These are phyloP conservation scores for Tetraneura akinire DNA, from an alignment of 1,140 invertebrate genomes.

Conservation along the genomic window DNA sequence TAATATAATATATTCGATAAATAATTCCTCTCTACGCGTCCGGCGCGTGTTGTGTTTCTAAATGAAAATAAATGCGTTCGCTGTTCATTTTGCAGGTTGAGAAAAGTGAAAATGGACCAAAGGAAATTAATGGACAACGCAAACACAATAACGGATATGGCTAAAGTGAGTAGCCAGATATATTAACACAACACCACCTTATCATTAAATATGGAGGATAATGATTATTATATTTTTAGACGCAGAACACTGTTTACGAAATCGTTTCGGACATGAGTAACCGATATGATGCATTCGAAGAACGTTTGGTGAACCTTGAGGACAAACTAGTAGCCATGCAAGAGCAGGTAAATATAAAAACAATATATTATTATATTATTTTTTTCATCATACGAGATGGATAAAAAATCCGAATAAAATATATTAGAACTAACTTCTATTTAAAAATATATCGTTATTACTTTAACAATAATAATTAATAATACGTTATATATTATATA, in stretches of 20 bases:
- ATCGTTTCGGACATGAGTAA: slow-evolving; percentile 94
- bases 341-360: slow-evolving; percentile 65
- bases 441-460: too few species aligned
- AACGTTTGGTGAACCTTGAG: slow-evolving; percentile 80
- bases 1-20: slow-evolving; percentile 10
- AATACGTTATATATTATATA: too few species aligned
- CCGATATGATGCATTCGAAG: slow-evolving; percentile 86
- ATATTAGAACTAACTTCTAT: too few species aligned
- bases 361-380: not conserved
- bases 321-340: slow-evolving; percentile 77
- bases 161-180: slow-evolving; percentile 77
- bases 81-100: slow-evolving; percentile 71
- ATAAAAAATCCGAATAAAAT: too few species aligned
- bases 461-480: too few species aligned
- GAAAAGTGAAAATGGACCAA: slow-evolving; percentile 99
- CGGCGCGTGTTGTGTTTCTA: slow-evolving; percentile 17
- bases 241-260: slow-evolving; percentile 95
- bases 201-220: slow-evolving; percentile 56
- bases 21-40: too few species aligned
- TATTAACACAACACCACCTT: not conserved
- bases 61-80: not conserved
- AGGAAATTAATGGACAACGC: slow-evolving; percentile 98
- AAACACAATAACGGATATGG: slow-evolving; percentile 99
- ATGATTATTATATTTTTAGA: slow-evolving; percentile 73
- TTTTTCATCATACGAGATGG: not conserved